phyloP scores from a whole-genome alignment of 2,113 vertebrate genomes.

The Phasianus colchicus region DNA sequence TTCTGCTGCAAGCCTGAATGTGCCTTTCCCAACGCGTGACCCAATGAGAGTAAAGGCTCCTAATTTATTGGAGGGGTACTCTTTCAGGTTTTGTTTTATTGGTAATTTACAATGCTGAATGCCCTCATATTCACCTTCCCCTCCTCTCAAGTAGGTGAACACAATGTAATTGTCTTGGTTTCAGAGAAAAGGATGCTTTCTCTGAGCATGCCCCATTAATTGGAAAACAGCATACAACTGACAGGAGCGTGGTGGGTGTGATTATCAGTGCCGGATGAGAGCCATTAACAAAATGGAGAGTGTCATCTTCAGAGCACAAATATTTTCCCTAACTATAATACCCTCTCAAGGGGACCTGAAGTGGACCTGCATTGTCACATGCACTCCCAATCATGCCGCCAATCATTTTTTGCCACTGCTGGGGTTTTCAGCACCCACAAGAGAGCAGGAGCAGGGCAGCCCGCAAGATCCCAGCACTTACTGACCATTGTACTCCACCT shows the following conservation, averaged over 20 bases:
- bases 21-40: not conserved
- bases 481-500: slow-evolving; percentile 57
- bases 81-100: slow-evolving; percentile 71
- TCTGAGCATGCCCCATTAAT: slow-evolving; percentile 68
- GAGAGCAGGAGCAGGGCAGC: slow-evolving; percentile 8
- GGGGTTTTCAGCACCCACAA: not conserved
- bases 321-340: slow-evolving; percentile 86
- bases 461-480: slow-evolving; percentile 54
- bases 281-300: slow-evolving; percentile 84
- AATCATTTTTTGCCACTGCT: slow-evolving; percentile 20
- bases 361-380: slow-evolving; percentile 79
- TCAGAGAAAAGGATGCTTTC: slow-evolving; percentile 72
- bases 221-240: slow-evolving; percentile 64
- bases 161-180: slow-evolving; percentile 78
- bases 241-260: slow-evolving; percentile 69
- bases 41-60: slow-evolving; percentile 19
- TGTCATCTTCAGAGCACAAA: slow-evolving; percentile 85
- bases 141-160: slow-evolving; percentile 78
- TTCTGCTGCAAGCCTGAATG: not conserved
- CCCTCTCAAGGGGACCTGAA: slow-evolving; percentile 87
- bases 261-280: slow-evolving; percentile 75
- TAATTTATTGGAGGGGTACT: slow-evolving; percentile 68
- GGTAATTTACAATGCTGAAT: slow-evolving; percentile 75
- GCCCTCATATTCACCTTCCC: slow-evolving; percentile 79
- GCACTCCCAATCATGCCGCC: slow-evolving; percentile 45